Evolutionary conservation across 2,797 vertebrate genomes (phyloP), one percentile per base, ranked within the genome.

Genomic region (Orientallactaga sibirica): DNA sequence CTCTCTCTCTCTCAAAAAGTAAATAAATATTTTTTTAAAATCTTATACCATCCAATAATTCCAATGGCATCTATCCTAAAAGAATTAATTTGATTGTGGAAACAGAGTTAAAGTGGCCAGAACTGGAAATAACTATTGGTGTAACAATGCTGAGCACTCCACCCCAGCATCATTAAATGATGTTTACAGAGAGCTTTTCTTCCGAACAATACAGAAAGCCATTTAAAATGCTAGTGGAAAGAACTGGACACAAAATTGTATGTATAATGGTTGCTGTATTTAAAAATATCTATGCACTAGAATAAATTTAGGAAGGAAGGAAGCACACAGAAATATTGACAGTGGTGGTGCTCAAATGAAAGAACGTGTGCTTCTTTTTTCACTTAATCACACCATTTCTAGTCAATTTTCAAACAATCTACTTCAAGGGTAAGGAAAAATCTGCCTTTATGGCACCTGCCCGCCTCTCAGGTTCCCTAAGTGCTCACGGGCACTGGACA

Each of bases 291-390:
- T 5, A n/a, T 0, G n/a, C 19, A 7, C 0, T 0, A 5, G 61
- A 18, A 15, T 2, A 16, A 29, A 70, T n/a, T 80, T 78, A 55
- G 48, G 85, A 71, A 76, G 48, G 85, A 71, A 76, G 62, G 74
- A 71, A 71, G 33, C 33, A 7, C 41, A 2, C 0, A 2, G 82
- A 71, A 27, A 68, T 14, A 18, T 27, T 25, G 24, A 15, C 1
- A 0, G 33, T 0, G 29, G 9, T 0, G 22, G 1, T 7, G 64
- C 29, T 25, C 24, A 5, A 11, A 8, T 0, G 15, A 41, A 25
- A 48, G 62, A 14, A 37, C 0, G 0, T 27, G 67, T 7, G 43
- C 6, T 22, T 15, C 33, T 41, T 48, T 48, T 29, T 37, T 43
- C 24, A 55, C 52, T 55, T 7, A 48, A 37, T 77, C 43, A 25